These are phyloP conservation scores for Acrocephalus kingi DNA, from an alignment of 2,113 vertebrate genomes.

Conservation along the genomic window DNA sequence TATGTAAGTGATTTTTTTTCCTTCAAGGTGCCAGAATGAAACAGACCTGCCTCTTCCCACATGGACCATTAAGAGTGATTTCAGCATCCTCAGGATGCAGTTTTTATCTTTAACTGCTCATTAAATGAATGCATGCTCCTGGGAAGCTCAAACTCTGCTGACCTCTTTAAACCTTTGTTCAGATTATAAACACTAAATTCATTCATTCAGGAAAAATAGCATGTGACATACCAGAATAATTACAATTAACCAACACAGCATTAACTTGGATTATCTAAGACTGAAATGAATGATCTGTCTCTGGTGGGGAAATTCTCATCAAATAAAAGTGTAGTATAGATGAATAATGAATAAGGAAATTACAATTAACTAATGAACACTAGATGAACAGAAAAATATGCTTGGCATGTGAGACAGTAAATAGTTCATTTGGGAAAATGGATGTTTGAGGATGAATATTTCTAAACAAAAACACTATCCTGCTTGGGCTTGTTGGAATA, in stretches of 20 bases:
- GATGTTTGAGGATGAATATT: background rate
- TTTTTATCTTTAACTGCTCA: background rate
- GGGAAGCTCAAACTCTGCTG: conserved; percentile 13
- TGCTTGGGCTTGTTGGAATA: background rate
- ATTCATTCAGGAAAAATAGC: conserved; percentile 43
- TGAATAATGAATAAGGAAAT: conserved; percentile 15
- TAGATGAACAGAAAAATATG: background rate
- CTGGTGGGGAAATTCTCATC: background rate
- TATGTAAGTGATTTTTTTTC: background rate
- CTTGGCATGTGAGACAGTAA: background rate
- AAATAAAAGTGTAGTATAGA: background rate
- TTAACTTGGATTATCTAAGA: conserved; percentile 23
- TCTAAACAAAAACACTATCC: background rate
- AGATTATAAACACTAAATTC: conserved; percentile 29
- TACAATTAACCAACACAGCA: conserved; percentile 28
- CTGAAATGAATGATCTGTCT: background rate
- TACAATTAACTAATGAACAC: background rate
- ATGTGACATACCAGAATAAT: conserved; percentile 31
- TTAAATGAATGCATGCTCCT: background rate
- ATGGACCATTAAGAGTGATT: background rate
- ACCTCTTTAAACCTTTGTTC: conserved; percentile 30
- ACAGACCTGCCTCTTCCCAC: background rate
- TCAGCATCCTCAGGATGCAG: background rate
- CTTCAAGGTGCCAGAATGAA: background rate
- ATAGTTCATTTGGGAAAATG: background rate